phyloP scores from a whole-genome alignment of 2,888 invertebrate genomes.

The Tetragnatha montana region DNA sequence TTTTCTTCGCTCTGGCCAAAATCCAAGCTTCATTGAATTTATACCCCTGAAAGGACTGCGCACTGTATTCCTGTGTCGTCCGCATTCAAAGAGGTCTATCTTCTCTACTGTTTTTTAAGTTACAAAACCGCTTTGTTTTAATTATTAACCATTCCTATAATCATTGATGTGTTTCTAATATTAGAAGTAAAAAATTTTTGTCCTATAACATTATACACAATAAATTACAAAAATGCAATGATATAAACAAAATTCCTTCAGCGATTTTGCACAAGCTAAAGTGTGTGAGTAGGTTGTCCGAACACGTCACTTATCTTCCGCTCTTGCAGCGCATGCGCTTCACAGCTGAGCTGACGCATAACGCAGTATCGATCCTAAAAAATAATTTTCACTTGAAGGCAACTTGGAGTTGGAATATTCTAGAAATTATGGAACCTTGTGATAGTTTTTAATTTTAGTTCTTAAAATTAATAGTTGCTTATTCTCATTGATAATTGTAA shows the following conservation, averaged over 20 bases:
- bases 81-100: slow-evolving; percentile 12
- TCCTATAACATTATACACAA: neutral
- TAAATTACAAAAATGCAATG: neutral
- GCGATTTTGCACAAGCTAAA: slow-evolving; percentile 13
- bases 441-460: too few species aligned
- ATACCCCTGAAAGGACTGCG: slow-evolving; percentile 24
- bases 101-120: neutral
- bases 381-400: neutral
- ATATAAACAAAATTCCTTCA: neutral
- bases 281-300: slow-evolving; percentile 1
- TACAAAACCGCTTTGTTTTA: neutral
- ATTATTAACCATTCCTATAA: neutral
- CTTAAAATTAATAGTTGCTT: too few species aligned
- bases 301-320: slow-evolving; percentile 9
- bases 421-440: neutral
- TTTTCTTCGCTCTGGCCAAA: neutral
- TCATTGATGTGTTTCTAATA: neutral
- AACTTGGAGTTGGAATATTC: slow-evolving; percentile 28
- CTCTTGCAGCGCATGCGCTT: neutral
- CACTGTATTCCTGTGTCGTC: slow-evolving; percentile 43
- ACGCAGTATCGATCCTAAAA: neutral
- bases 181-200: neutral
- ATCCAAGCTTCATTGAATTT: neutral
- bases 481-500: too few species aligned
- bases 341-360: neutral